Evolutionary conservation across 2,888 invertebrate genomes (phyloP), one percentile per base, ranked within the genome.

Genomic region (Keiferia lycopersicella): DNA sequence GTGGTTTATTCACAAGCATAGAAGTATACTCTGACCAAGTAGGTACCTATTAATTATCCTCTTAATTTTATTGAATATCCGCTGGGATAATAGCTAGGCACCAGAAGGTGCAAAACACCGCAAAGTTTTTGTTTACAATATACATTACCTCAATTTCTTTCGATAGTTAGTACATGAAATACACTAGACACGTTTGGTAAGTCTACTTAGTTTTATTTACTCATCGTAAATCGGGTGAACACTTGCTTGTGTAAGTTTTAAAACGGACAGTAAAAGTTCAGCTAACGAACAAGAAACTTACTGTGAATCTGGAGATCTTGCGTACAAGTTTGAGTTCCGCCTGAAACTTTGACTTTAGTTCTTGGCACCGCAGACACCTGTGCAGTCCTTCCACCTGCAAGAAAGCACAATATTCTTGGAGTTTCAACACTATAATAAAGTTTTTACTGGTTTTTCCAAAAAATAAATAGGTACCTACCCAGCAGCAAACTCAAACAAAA

Each of bases 321-420:
- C 41, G 95, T 95, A 75, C 96, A 95, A 7, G 97, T 97, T 84
- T 98, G 97, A 0, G 97, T 97, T 34, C 97, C 97, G 14, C 97
- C 97, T 7, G 97, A 96, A 30, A 97, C 96, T 91, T 97, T 97
- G 39, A 97, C 95, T 88, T 97, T 96, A 0, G 96, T 96, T 75
- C 96, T 93, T 10, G 96, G 96, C 51, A 97, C 96, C 2, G 96
- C 96, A 62, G 96, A 96, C 39, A 96, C 96, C 88, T 96, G 96
- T 53, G 96, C 96, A 10, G 96, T 96, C 79, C 94, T 87, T 22
- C 94, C 94, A 69, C 89, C 92, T 85, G 71, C 26, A 76, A 74
- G n/a, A 7, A 34, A 56, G 11, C n/a, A 34, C 20, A 51, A 20
- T 51, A 22, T 20, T 20, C 0, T 51, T 12, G 8, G 7, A 20